These are phyloP conservation scores for Acanthurus tractus DNA, from an alignment of 2,797 vertebrate species.

Conservation along the genomic window DNA sequence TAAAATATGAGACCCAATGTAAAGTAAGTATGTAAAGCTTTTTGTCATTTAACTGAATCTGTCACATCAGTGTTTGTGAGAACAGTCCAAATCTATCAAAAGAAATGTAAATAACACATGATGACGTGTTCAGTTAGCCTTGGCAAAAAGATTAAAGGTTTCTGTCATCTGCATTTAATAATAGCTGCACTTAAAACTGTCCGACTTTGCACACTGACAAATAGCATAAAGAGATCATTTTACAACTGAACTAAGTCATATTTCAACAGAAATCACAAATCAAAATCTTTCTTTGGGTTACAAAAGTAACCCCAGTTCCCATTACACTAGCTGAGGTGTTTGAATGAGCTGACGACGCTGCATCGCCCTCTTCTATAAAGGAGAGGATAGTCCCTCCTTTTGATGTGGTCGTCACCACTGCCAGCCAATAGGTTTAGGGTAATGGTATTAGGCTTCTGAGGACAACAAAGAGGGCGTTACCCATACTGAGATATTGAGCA, in stretches of 20 bases:
- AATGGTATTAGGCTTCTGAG: too few relatives aligned
- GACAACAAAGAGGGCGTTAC: too few relatives aligned
- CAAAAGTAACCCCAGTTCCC: too few relatives aligned
- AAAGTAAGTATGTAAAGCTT: slow-evolving; percentile 18
- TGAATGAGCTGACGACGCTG: too few relatives aligned
- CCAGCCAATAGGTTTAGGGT: too few relatives aligned
- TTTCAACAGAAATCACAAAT: slow-evolving; percentile 42
- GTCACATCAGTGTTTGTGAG: neutral
- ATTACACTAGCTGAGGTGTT: too few relatives aligned
- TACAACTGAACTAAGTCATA: slow-evolving; percentile 43
- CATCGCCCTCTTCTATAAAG: too few relatives aligned
- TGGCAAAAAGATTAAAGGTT: slow-evolving; percentile 45
- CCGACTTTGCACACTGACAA: slow-evolving; percentile 55
- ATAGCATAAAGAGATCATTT: slow-evolving; percentile 59
- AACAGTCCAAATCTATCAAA: slow-evolving; percentile 4
- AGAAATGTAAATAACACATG: neutral
- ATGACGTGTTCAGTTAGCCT: slow-evolving; percentile 35
- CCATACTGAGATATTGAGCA: too few relatives aligned
- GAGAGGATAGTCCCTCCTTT: too few relatives aligned
- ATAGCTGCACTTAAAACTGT: slow-evolving; percentile 63
- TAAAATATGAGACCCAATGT: slow-evolving; percentile 46
- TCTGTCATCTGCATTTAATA: slow-evolving; percentile 72
- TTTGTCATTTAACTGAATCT: slow-evolving; percentile 14
- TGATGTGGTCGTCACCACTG: too few relatives aligned
- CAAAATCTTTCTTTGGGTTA: slow-evolving; percentile 12